Conservation (phyloP, 2,888 invertebrate genomes). For the Atethmia centrago region DNA sequence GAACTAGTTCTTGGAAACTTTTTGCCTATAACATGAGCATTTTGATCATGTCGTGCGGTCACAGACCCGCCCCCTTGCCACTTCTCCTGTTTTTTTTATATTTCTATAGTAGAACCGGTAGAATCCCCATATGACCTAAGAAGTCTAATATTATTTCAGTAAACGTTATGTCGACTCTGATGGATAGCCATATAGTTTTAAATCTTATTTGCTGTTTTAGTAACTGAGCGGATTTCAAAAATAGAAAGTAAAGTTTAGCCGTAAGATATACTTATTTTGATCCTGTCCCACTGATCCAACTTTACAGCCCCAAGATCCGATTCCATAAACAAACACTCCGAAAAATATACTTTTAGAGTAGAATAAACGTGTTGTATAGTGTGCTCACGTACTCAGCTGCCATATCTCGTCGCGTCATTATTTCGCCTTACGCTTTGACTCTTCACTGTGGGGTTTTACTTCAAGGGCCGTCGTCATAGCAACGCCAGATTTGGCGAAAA, state of each 20-base stretch:
- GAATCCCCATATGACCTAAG: no score
- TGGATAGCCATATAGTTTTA: not conserved
- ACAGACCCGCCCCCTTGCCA: no score
- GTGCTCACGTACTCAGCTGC: slow-evolving; percentile 70
- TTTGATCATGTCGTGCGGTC: no score
- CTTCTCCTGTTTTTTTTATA: no score
- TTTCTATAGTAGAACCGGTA: no score
- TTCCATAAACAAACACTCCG: slow-evolving; percentile 62
- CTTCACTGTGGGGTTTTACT: slow-evolving; percentile 74
- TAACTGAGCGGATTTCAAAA: not conserved
- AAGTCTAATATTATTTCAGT: no score
- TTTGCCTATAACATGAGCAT: no score
- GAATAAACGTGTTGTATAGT: slow-evolving; percentile 52
- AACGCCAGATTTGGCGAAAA: slow-evolving; percentile 85
- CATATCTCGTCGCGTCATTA: slow-evolving; percentile 86
- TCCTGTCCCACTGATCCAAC: slow-evolving; percentile 46
- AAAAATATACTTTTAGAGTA: slow-evolving; percentile 51
- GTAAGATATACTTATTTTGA: slow-evolving; percentile 35
- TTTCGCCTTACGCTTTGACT: slow-evolving; percentile 82
- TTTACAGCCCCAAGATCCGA: slow-evolving; percentile 55
- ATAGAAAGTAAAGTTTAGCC: slow-evolving; percentile 1
- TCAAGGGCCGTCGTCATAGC: slow-evolving; percentile 82
- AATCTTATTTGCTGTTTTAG: not conserved
- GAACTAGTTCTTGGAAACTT: no score
- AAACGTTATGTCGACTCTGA: not conserved